Base-by-base conservation (phyloP, 2,797 vertebrate genomes). In the Rallus crepitans region DNA sequence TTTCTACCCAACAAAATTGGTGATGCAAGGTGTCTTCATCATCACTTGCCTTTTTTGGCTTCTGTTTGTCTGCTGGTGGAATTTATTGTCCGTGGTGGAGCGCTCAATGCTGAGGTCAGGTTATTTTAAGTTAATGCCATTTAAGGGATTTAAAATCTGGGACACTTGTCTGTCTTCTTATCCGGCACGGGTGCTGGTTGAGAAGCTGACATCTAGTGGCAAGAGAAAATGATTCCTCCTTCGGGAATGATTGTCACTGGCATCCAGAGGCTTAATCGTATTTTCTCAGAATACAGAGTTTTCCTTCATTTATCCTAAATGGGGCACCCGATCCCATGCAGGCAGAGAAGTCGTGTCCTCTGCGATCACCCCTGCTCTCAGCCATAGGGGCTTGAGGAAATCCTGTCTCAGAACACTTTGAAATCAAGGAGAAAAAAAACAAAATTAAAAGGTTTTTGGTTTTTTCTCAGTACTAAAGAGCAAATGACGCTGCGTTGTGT, bases 101-200 rank as follows among this genome's bases (percentile, higher is more conserved):
- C 1, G 16, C 85, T 95, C 89, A 31, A 11, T 87, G 96, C 93
- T 95, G 87, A 97, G 97, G 97, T 97, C 97, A 96, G 96, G 95
- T 97, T 97, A 97, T 98, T 98, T 98, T 97, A 93, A 98, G 96
- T 97, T 97, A 98, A 98, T 97, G 97, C 98, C 98, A 98, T 98
- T 97, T 98, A 98, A 97, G 98, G 98, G 98, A 96, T 98, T 97
- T 98, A 33, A 92, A 93, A 97, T 97, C 97, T 98, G 96, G 97
- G 97, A 97, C 97, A 92, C 93, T 98, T 92, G 94, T 92, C 93
- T 94, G 68, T 94, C 92, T 91, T 61, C 21, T 94, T 81, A 69
- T 48, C 42, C 69, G 75, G 84, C 61, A 15, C 66, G 55, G 0
- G 17, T 48, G 82, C 93, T 94, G 33, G 79, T 96, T 94, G 92